Evolutionary conservation across 1,140 invertebrate species (phyloP).

Genomic region (roundworm (Caenorhabditis elegans)): DNA sequence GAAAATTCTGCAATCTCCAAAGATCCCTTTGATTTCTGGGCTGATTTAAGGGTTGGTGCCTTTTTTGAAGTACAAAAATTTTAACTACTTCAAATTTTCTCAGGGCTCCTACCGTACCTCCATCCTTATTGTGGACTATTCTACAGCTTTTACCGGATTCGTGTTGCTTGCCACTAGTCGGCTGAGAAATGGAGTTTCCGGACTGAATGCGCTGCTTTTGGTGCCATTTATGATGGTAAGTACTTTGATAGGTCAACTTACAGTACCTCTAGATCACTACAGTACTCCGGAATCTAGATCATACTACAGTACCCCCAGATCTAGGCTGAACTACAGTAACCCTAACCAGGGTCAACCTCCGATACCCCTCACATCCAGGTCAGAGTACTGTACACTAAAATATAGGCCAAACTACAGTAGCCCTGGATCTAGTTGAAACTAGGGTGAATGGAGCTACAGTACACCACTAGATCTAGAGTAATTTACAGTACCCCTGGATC

Average conservation of each 20-base stretch:
- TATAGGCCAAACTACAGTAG: too few species aligned
- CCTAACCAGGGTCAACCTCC: too few species aligned
- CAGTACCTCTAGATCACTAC: neutral
- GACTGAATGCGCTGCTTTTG: constrained; percentile 29
- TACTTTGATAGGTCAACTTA: neutral
- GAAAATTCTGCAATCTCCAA: neutral
- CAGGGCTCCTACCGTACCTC: constrained; percentile 44
- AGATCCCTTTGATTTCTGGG: neutral
- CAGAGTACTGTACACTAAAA: too few species aligned
- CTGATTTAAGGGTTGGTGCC: neutral
- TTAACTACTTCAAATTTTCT: neutral
- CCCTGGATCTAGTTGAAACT: too few species aligned
- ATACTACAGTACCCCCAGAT: too few species aligned
- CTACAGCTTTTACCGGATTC: constrained; percentile 43
- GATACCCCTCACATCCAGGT: too few species aligned
- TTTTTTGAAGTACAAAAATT: neutral
- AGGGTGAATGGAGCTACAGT: too few species aligned
- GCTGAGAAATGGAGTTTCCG: constrained; percentile 32
- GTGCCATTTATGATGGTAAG: constrained; percentile 38
- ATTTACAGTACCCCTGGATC: too few species aligned
- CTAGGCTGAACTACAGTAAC: too few species aligned
- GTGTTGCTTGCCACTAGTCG: constrained; percentile 42
- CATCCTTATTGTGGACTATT: constrained; percentile 42
- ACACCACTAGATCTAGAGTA: too few species aligned
- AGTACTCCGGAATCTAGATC: neutral